These are phyloP conservation scores for Poecile montanus DNA, from an alignment of 2,797 vertebrate species.

Conservation along the genomic window DNA sequence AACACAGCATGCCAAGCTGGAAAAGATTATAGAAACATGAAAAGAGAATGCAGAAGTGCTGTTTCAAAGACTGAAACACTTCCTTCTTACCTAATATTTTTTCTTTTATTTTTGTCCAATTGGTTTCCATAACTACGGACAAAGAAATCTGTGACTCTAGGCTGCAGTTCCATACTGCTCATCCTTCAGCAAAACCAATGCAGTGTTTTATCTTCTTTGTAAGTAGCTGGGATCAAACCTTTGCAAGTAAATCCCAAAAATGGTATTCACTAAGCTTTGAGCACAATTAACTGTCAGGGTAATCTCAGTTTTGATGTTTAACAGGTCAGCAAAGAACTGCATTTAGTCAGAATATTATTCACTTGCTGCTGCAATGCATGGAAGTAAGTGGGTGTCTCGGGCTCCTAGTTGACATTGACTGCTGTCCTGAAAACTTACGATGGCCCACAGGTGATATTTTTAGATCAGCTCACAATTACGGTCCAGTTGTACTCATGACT, in stretches of 20 bases:
- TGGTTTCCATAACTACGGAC: slow-evolving; percentile 23
- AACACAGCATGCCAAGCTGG: not conserved
- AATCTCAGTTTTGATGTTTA: not conserved
- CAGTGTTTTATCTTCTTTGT: not conserved
- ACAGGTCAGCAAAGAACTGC: not conserved
- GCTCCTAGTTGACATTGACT: not conserved
- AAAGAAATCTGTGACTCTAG: not conserved
- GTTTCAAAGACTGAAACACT: not conserved
- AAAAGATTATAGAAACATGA: not conserved
- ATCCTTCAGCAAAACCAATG: not conserved
- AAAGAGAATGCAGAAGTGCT: not conserved
- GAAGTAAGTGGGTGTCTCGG: not conserved
- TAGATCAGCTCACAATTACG: not conserved
- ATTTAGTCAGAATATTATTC: not conserved
- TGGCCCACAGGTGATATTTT: not conserved
- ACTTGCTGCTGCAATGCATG: not conserved
- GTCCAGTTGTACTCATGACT: not conserved
- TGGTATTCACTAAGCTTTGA: not conserved
- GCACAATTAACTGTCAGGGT: not conserved
- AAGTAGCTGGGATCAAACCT: not conserved
- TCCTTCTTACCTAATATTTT: not conserved
- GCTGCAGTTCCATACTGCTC: not conserved
- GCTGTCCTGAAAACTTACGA: not conserved
- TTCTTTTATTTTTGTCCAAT: not conserved
- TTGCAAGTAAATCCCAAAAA: not conserved